These are phyloP conservation scores for Remorina albescens DNA, from an alignment of 2,797 vertebrate genomes.

Conservation along the genomic window DNA sequence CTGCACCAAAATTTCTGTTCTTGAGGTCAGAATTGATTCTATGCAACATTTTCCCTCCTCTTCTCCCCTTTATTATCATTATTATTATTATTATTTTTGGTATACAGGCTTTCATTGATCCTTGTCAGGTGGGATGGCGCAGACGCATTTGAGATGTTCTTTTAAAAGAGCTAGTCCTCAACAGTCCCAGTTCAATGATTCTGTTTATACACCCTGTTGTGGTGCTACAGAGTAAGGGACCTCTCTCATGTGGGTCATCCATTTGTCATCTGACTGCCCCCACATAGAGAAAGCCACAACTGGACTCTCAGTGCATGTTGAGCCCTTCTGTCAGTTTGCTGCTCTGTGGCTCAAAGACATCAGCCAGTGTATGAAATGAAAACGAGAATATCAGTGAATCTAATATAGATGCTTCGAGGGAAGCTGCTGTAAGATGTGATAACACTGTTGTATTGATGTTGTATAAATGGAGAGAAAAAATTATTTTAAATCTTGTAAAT, in stretches of 20 bases:
- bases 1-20: constrained; percentile 75
- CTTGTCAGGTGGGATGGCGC: constrained; percentile 43
- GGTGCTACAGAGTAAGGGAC: constrained; percentile 53
- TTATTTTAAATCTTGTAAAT: constrained; percentile 99
- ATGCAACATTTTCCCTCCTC: constrained; percentile 78
- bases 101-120: constrained; percentile 50
- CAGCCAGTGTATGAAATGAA: constrained; percentile 74
- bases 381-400: constrained; percentile 65
- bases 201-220: constrained; percentile 53
- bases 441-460: constrained; percentile 93
- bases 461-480: constrained; percentile 93
- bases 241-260: constrained; percentile 42
- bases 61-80: constrained; percentile 18
- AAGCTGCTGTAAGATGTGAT: constrained; percentile 86
- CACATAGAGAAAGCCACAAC: constrained; percentile 72
- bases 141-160: constrained; percentile 39
- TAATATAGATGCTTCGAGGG: constrained; percentile 58
- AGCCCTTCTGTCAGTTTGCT: constrained; percentile 84
- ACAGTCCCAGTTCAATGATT: constrained; percentile 40
- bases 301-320: constrained; percentile 79
- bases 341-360: constrained; percentile 88
- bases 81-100: constrained; percentile 5
- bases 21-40: constrained; percentile 80
- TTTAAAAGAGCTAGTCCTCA: constrained; percentile 39
- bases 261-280: constrained; percentile 48